These are phyloP conservation scores for Coreoperca whiteheadi DNA, from an alignment of 2,113 vertebrate genomes.

Conservation along the genomic window DNA sequence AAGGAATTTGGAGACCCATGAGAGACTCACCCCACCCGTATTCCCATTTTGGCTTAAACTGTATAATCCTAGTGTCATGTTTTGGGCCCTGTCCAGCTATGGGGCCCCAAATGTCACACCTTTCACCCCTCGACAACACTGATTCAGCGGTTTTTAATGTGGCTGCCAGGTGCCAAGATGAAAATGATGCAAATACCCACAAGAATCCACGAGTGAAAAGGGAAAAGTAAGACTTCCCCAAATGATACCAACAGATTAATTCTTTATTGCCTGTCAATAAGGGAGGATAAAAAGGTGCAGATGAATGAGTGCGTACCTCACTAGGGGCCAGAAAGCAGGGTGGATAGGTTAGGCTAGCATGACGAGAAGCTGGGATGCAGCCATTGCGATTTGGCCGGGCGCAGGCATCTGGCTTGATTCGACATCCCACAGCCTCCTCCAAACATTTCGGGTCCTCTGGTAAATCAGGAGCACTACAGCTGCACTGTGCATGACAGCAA, in stretches of 20 bases:
- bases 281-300: conserved; percentile 10
- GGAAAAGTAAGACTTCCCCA: background rate
- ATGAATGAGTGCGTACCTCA: conserved; percentile 48
- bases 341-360: conserved; percentile 22
- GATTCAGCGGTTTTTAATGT: background rate
- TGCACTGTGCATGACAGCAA: conserved; percentile 67
- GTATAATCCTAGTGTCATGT: conserved; percentile 8
- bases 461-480: conserved; percentile 62
- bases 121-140: background rate
- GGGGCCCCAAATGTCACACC: background rate
- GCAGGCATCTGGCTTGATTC: conserved; percentile 65
- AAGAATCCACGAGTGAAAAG: background rate
- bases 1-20: conserved; percentile 39
- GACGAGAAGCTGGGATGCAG: conserved; percentile 45
- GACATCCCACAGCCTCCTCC: conserved; percentile 53
- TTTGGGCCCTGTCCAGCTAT: background rate
- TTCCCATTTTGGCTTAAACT: background rate
- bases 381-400: conserved; percentile 11
- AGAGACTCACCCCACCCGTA: background rate
- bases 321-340: conserved; percentile 18
- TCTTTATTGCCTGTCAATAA: background rate
- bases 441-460: conserved; percentile 57
- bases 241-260: background rate
- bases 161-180: background rate
- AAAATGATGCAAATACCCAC: background rate